These are phyloP conservation scores for Contarinia nasturtii DNA, from an alignment of 1,140 invertebrate genomes.

Conservation along the genomic window DNA sequence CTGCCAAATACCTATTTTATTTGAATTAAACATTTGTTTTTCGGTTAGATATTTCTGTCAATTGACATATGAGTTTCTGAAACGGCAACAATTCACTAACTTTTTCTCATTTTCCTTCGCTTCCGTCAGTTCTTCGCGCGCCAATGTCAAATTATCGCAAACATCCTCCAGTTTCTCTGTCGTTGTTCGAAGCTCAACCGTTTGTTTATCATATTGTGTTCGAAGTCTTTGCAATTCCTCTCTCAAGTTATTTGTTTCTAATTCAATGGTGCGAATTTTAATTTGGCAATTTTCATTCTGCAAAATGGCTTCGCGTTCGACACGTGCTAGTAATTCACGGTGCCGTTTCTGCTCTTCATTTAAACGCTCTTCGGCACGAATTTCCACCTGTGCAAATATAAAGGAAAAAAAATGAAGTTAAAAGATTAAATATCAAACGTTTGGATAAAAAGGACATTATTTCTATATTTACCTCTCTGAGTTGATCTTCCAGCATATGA, in stretches of 20 bases:
- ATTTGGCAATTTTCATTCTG: conserved; percentile 71
- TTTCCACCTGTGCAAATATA: conserved; percentile 36
- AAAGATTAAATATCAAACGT: no score
- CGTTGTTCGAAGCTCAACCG: conserved; percentile 20
- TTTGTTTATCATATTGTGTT: conserved; percentile 22
- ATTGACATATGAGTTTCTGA: not conserved
- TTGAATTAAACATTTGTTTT: no score
- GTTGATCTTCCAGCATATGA: conserved; percentile 80
- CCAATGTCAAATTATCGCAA: conserved; percentile 25
- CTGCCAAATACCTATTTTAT: conserved; percentile 9
- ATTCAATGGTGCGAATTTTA: conserved; percentile 57
- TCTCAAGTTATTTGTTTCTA: conserved; percentile 53
- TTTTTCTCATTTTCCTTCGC: conserved; percentile 25
- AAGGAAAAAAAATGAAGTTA: no score
- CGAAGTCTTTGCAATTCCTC: conserved; percentile 44
- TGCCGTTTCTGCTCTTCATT: conserved; percentile 68
- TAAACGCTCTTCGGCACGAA: conserved; percentile 64
- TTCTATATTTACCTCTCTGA: conserved; percentile 47
- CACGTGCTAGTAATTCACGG: conserved; percentile 54
- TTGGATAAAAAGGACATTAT: no score
- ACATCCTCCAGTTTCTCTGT: conserved; percentile 23
- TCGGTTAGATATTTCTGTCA: no score
- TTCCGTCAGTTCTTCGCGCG: conserved; percentile 27
- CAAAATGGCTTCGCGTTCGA: conserved; percentile 71
- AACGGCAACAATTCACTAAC: not conserved